Conservation (phyloP, 2,113 vertebrate genomes). For the Bucco capensis region DNA sequence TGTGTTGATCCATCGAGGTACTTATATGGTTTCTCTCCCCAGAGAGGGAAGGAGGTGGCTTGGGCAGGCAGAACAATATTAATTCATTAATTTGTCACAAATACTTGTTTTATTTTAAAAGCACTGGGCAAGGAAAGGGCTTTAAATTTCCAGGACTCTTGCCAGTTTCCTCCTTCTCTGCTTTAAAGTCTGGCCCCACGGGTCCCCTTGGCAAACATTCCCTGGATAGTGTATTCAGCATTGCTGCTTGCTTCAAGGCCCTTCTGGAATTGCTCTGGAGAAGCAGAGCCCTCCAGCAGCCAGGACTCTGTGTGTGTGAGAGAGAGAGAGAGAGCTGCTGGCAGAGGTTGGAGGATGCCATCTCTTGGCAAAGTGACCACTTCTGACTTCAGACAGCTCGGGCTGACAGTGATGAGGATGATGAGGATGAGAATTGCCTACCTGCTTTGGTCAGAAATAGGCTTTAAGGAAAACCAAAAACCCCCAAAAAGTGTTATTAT, state of each 20-base stretch:
- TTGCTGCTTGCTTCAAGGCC: neutral
- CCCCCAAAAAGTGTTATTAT: constrained; percentile 60
- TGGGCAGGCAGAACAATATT: neutral
- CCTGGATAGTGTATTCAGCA: neutral
- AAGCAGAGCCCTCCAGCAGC: neutral
- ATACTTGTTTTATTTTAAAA: constrained; percentile 19
- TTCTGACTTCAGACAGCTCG: neutral
- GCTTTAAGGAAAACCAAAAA: constrained; percentile 50
- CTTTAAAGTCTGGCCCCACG: neutral
- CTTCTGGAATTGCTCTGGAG: neutral
- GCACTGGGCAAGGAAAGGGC: neutral
- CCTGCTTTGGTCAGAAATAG: constrained; percentile 49
- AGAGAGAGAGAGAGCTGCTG: neutral
- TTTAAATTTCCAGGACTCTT: constrained; percentile 39
- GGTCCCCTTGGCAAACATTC: neutral
- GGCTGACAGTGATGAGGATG: neutral
- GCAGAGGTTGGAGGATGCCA: neutral
- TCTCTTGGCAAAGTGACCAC: neutral
- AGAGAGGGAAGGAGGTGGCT: neutral
- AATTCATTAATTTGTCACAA: constrained; percentile 29
- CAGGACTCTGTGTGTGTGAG: neutral
- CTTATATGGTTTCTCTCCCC: neutral
- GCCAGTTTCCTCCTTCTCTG: constrained; percentile 34
- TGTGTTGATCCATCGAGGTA: neutral
- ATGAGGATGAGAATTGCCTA: neutral